phyloP scores from a whole-genome alignment of 2,888 invertebrate genomes.

The Trachelus iudaicus region DNA sequence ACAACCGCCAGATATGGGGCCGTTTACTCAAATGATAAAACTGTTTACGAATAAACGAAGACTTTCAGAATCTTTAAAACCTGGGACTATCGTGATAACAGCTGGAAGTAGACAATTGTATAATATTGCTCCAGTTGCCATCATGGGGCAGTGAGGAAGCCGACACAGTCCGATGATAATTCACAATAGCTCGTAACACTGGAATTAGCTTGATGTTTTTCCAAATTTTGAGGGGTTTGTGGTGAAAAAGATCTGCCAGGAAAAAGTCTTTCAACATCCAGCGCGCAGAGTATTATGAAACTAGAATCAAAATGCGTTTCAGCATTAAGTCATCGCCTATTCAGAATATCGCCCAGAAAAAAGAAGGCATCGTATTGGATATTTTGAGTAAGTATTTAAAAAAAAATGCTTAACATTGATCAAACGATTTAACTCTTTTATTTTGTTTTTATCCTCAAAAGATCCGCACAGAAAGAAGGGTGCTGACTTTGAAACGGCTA shows the following conservation, averaged over 20 bases:
- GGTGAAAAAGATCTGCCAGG: neutral
- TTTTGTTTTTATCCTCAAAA: neutral
- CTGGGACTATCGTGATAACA: neutral
- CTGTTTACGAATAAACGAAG: slow-evolving; percentile 27
- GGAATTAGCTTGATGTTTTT: neutral
- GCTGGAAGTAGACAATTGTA: neutral
- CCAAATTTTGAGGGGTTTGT: neutral
- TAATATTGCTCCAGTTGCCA: neutral
- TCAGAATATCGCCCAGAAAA: neutral
- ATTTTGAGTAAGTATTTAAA: neutral
- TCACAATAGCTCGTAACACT: neutral
- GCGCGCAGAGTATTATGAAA: neutral
- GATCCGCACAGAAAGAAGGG: slow-evolving; percentile 14
- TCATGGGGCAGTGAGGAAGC: neutral
- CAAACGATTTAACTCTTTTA: neutral
- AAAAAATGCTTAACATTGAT: neutral
- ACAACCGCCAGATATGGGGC: neutral
- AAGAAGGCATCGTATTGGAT: neutral
- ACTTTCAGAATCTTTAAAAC: neutral
- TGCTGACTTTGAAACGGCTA: slow-evolving; percentile 79
- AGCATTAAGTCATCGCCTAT: neutral
- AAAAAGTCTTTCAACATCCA: neutral
- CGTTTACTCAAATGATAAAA: slow-evolving; percentile 35
- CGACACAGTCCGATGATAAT: neutral
- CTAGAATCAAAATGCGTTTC: neutral